Conservation (phyloP, 2,888 invertebrate genomes). For the Ptycholaimellus sp. region DNA sequence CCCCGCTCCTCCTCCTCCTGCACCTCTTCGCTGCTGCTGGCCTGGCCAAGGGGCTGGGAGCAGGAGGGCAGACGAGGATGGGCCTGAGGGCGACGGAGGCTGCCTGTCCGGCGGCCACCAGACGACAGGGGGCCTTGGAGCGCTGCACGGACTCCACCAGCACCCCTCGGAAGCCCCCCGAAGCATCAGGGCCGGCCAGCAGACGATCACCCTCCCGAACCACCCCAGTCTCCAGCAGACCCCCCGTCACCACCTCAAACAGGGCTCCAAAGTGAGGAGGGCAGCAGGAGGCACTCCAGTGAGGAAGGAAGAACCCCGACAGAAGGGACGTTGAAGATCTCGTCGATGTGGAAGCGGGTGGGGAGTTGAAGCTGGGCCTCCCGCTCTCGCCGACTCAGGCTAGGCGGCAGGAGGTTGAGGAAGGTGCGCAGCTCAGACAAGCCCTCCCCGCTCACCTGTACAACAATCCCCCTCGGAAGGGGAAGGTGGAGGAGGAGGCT, state of each 20-base stretch:
- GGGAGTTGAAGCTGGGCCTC: background rate
- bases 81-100: conserved; percentile 51
- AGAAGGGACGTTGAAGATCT: conserved; percentile 37
- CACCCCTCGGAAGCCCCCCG: conserved; percentile 35
- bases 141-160: conserved; percentile 42
- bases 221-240: conserved; percentile 47
- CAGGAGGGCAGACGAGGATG: no score
- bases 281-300: conserved; percentile 33
- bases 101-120: conserved; percentile 66
- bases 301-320: conserved; percentile 32
- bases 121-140: conserved; percentile 64
- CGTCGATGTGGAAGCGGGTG: conserved; percentile 61
- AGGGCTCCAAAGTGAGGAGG: background rate
- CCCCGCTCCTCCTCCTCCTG: no score
- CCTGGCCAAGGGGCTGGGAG: no score
- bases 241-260: conserved; percentile 17
- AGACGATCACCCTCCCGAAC: conserved; percentile 48
- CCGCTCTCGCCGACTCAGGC: conserved; percentile 18
- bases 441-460: conserved; percentile 4
- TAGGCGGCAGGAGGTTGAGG: conserved; percentile 10
- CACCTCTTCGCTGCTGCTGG: no score
- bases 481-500: conserved; percentile 40
- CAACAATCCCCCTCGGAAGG: conserved; percentile 26
- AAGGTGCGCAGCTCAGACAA: conserved; percentile 38
- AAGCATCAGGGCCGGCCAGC: conserved; percentile 29